A percentile compares a stretch with the other conserved stretches of the same genome.
phyloP scores from a whole-genome alignment of 2,797 vertebrate genomes.

The Picus viridis region DNA sequence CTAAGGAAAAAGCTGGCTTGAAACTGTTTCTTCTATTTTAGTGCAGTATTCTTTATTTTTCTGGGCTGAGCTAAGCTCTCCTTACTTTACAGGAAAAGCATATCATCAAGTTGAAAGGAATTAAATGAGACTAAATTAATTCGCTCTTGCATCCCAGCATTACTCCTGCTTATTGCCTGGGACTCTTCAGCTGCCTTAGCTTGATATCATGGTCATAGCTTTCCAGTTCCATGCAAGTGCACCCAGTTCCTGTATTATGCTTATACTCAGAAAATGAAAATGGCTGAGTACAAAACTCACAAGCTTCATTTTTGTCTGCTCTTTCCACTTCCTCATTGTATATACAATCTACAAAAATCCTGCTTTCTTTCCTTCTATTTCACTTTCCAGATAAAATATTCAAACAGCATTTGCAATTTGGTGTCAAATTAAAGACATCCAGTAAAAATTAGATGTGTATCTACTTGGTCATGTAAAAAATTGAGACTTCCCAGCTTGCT shows the following conservation, averaged over 20 bases:
- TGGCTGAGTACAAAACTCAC: neutral
- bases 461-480: neutral
- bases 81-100: neutral
- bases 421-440: neutral
- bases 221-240: neutral
- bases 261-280: neutral
- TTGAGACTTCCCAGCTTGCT: neutral
- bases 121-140: constrained; percentile 19
- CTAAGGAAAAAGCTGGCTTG: constrained; percentile 57
- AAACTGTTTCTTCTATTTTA: constrained; percentile 40
- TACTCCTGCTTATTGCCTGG: neutral
- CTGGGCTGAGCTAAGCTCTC: constrained; percentile 22
- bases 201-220: neutral
- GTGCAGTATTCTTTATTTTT: constrained; percentile 44
- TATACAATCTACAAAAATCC: neutral
- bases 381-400: neutral
- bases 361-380: neutral
- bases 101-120: constrained; percentile 2
- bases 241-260: neutral
- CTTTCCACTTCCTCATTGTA: neutral
- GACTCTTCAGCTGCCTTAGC: neutral
- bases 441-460: neutral
- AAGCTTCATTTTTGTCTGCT: neutral
- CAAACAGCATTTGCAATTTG: neutral
- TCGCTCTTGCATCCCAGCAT: neutral